phyloP scores from a whole-genome alignment of 2,113 vertebrate species.

The Takifugu bimaculatus region DNA sequence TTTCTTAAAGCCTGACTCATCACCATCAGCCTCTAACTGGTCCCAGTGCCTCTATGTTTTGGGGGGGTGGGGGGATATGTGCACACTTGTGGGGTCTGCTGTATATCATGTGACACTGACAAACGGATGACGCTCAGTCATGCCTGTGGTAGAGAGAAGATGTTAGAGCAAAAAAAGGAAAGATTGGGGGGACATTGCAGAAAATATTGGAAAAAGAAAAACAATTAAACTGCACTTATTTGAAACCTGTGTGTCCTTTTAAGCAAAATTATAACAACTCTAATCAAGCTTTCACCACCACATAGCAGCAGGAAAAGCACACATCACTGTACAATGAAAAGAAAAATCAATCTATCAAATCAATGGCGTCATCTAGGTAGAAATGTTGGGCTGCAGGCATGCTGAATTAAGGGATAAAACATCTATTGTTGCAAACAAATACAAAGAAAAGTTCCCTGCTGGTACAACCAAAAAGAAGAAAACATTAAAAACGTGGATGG shows the following conservation, averaged over 20 bases:
- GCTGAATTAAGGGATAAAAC: background rate
- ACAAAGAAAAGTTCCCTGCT: constrained; percentile 7
- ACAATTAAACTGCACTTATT: constrained; percentile 9
- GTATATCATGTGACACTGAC: constrained; percentile 54
- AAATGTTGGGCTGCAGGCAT: background rate
- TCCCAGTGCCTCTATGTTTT: constrained; percentile 27
- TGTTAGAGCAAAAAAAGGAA: constrained; percentile 32
- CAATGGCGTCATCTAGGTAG: constrained; percentile 1
- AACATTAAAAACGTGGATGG: constrained; percentile 24
- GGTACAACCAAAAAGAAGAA: constrained; percentile 1
- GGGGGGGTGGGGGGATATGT: constrained; percentile 9
- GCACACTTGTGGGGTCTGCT: constrained; percentile 48
- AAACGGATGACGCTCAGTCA: constrained; percentile 62
- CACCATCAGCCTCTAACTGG: constrained; percentile 55
- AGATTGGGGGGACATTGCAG: constrained; percentile 24
- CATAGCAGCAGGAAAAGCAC: constrained; percentile 19
- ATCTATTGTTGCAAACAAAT: constrained; percentile 7
- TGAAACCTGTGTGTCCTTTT: constrained; percentile 38
- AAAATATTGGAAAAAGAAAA: constrained; percentile 2
- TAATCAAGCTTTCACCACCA: constrained; percentile 20
- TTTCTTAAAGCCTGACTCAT: constrained; percentile 70
- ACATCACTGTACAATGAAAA: background rate
- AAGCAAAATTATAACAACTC: constrained; percentile 18
- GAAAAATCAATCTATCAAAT: constrained; percentile 1
- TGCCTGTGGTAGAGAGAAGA: constrained; percentile 60